Base-by-base conservation (phyloP, 1,140 invertebrate genomes). In the Triops longicaudatus region DNA sequence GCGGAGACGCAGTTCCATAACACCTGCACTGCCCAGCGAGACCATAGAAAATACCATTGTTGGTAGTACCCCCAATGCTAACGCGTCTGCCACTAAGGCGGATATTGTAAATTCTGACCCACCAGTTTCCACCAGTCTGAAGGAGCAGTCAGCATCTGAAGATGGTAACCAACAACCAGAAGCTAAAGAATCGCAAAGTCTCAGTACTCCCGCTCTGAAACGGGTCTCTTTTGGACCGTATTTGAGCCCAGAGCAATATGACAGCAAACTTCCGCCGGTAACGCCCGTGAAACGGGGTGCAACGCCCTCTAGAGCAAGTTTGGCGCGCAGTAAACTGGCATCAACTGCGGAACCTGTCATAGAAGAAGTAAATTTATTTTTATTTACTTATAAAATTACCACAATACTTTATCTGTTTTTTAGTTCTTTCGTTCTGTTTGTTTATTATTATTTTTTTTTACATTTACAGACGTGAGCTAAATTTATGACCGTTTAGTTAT, bases 211-310 rank as follows among this genome's bases (percentile, higher is more conserved):
- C 73, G 74, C 78, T 27, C 73, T 73, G 17, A 82, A 82, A 77
- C 27, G 79, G 76, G 85, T 86, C 1, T 86, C 85, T 11, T 86
- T 86, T 83, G 86, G 86, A 2, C 85, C 85, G 22, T 78, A 82
- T 27, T 81, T 86, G 1, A 85, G 84, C 78, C 86, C 86, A 17
- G 86, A 86, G 78, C 83, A 84, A 26, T 86, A 86, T 83, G 84
- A 86, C 79, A 83, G 83, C 75, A 79, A 76, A 41, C 79, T 86
- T 1, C 86, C 86, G 12, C 83, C 85, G 17, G 81, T 81, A 12
- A 86, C 85, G 31, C 86, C 86, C 4, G 78, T 86, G 7, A 83
- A 83, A 71, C 84, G 82, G 79, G 86, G 86, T 10, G 79, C 78
- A 77, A 84, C 78, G 73, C 82, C 79, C 0, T 63, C 50, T 22